Base-by-base conservation (phyloP, 2,888 invertebrate genomes). In the Archips xylosteana region DNA sequence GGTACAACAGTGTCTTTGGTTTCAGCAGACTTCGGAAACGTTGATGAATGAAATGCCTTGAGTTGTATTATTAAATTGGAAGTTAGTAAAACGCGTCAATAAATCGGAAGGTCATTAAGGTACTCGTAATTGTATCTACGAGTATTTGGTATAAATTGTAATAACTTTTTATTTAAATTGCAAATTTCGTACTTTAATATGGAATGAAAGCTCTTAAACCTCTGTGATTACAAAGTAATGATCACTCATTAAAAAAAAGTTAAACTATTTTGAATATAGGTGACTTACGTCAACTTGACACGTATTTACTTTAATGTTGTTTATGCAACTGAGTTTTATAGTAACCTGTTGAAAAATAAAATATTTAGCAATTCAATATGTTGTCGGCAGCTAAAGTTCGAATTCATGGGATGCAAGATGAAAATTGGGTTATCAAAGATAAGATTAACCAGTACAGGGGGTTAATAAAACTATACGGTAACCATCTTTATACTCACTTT, bases 391-490 rank as follows among this genome's bases (percentile, higher is more conserved):
- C 95, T 36, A 95, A 95, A 87, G 94, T 95, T 0, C 95, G 95
- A 73, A 89, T 95, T 71, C 96, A 96, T 88, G 96, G 96, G 45
- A 95, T 96, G 95, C 95, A 95, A 81, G 95, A 96, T 78, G 94
- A 94, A 47, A 95, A 95, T 83, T 96, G 96, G 96, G 94, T 95
- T 2, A 95, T 95, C 62, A 95, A 94, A 79, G 96, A 96, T 79
- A 96, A 96, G 88, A 94, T 96, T 60, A 95, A 94, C 70, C 96
- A 96, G 82, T 96, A 96, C 79, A 94, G 96, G 63, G 96, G 96
- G 34, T 90, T 96, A 47, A 95, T 96, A 47, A 96, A 95, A 83
- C 89, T 96, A 70, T 95, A 96, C 80, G 96, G 96, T 96, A 88
- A 89, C 89, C 83, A n/a, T 45, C 36, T 36, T 36, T 45, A 9